A percentile compares a stretch with the other conserved stretches of the same genome.
These are phyloP conservation scores for Adelosebastes latens DNA, from an alignment of 2,797 vertebrate species.

Conservation along the genomic window DNA sequence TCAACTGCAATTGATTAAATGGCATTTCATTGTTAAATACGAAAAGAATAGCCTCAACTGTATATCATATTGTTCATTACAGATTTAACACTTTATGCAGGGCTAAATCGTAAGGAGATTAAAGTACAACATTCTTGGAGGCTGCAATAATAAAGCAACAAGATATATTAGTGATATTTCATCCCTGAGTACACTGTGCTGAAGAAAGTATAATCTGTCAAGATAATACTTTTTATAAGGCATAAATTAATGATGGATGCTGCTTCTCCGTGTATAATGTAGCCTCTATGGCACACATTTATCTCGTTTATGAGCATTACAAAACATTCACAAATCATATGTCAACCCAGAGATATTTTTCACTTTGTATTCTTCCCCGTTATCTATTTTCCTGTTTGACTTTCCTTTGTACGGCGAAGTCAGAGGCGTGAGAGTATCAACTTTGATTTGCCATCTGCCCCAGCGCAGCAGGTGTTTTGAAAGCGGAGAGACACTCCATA, in stretches of 20 bases:
- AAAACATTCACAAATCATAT: conserved; percentile 38
- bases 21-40: neutral
- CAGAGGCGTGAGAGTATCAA: conserved; percentile 42
- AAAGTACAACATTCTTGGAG: conserved; percentile 19
- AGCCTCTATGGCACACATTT: conserved; percentile 9
- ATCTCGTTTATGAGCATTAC: conserved; percentile 40
- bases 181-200: conserved; percentile 11
- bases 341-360: conserved; percentile 26
- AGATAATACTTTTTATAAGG: conserved; percentile 13
- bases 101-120: conserved; percentile 26
- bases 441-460: conserved; percentile 60
- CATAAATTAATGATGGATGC: conserved; percentile 24
- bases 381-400: conserved; percentile 16
- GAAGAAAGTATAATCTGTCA: conserved; percentile 28
- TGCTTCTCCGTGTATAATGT: neutral
- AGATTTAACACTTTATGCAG: neutral
- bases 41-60: neutral
- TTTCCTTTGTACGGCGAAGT: conserved; percentile 1
- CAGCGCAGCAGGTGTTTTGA: conserved; percentile 75
- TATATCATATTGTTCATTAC: neutral
- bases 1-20: conserved; percentile 25
- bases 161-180: conserved; percentile 24
- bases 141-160: conserved; percentile 23
- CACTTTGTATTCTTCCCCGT: conserved; percentile 27
- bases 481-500: conserved; percentile 73